Evolutionary conservation across 2,113 vertebrate species (phyloP).

Genomic region (Perognathus longimembris): DNA sequence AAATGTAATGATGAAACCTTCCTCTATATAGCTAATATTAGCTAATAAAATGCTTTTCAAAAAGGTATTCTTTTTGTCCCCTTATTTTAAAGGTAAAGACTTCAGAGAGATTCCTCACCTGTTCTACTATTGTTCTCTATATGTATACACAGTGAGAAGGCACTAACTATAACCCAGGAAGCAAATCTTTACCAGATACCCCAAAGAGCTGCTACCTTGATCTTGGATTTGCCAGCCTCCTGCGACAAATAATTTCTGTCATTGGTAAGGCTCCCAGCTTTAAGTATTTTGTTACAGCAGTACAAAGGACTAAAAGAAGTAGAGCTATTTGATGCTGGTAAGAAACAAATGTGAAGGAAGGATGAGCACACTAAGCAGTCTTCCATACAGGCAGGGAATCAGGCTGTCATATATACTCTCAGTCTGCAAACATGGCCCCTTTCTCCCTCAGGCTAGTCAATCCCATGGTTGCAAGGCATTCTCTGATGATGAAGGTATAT

Average conservation of each 20-base stretch:
- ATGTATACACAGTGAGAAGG: neutral
- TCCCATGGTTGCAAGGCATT: neutral
- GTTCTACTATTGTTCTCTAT: neutral
- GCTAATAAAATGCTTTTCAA: neutral
- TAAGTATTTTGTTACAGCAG: neutral
- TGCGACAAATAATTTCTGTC: neutral
- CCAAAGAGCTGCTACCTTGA: neutral
- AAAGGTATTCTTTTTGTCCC: neutral
- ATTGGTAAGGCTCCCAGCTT: neutral
- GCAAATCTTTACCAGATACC: neutral
- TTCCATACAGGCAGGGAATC: accelerated
- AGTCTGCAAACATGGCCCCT: neutral
- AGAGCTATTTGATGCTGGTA: neutral
- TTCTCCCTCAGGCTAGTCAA: neutral
- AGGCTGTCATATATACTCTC: accelerated
- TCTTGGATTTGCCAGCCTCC: neutral
- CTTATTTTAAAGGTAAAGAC: neutral
- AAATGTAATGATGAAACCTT: too few species aligned
- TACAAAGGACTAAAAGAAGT: neutral
- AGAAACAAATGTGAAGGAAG: neutral
- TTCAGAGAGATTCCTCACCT: neutral
- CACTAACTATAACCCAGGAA: neutral
- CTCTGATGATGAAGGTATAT: neutral
- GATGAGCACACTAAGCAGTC: accelerated
- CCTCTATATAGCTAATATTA: too few species aligned